Evolutionary conservation across 2,797 vertebrate species (phyloP), one percentile per base, ranked within the genome.

Genomic region (Liparis tanakae): DNA sequence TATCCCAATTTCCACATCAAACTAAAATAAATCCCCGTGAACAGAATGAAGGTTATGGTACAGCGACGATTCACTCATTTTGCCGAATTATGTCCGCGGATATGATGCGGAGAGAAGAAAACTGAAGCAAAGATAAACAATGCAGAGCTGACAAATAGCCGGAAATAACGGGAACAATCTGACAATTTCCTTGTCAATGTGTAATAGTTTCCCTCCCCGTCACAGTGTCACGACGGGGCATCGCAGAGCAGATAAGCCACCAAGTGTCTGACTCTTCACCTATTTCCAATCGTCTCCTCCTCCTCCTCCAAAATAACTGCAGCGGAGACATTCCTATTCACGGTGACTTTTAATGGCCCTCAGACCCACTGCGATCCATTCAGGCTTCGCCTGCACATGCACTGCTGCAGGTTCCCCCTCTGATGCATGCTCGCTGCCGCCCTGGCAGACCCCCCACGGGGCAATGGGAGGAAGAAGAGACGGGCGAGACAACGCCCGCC

Each of bases 341-440:
- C 89, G 85, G 85, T 85, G 78, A 36, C 50, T 81, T 85, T 82
- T 84, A 87, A 86, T 82, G 78, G 78, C 74, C 67, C 67, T 76
- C 59, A 63, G 74, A 84, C 83, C 70, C 69, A 68, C 83, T 78
- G 83, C 64, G 76, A 84, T 74, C 65, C 36, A 60, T 66, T 46
- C 37, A 67, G 76, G 77, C 67, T 30, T 78, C 79, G 71, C 54
- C 72, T 51, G 50, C 22, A 51, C 51, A 77, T 60, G 77, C 59
- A 25, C 60, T 34, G 61, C 72, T 81, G 78, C 81, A 71, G 55
- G 74, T 62, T 80, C 66, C 62, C 69, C 25, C 25, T 74, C 44
- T 61, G 73, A 79, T 79, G 79, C 62, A 41, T 56, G 51, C 53
- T 77, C n/a, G 15, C 67, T 64, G 67, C 48, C 64, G 79, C 10